phyloP scores from a whole-genome alignment of 2,888 invertebrate genomes.

The Nebria salina region DNA sequence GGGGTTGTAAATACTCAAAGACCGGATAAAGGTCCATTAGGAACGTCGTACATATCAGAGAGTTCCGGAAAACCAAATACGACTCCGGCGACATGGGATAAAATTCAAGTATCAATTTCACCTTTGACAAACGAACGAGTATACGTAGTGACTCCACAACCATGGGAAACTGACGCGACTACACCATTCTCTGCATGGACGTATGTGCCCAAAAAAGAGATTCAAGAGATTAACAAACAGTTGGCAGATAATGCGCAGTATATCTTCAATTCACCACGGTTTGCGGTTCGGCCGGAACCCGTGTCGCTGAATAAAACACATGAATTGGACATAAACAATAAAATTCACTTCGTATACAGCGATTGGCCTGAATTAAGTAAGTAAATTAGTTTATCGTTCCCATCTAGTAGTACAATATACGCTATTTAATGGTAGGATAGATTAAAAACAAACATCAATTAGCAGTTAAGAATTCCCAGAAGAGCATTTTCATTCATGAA shows the following conservation, averaged over 20 bases:
- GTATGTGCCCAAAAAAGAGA: conserved; percentile 57
- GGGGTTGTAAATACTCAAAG: conserved; percentile 45
- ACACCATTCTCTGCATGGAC: conserved; percentile 55
- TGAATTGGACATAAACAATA: conserved; percentile 30
- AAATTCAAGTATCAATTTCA: conserved; percentile 75
- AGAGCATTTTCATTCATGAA: neutral
- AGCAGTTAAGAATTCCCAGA: neutral
- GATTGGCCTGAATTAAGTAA: conserved; percentile 64
- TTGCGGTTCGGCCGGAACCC: conserved; percentile 49
- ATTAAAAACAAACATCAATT: neutral
- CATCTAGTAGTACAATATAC: neutral
- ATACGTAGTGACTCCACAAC: conserved; percentile 83
- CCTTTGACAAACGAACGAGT: conserved; percentile 83
- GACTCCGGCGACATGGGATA: conserved; percentile 70
- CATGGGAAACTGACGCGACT: conserved; percentile 62
- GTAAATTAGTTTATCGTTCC: conserved; percentile 49
- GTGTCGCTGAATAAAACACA: conserved; percentile 39
- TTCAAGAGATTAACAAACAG: conserved; percentile 61
- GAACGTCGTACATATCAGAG: conserved; percentile 63
- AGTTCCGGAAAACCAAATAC: conserved; percentile 59
- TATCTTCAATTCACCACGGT: conserved; percentile 61
- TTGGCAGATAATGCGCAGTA: conserved; percentile 57
- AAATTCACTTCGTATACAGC: conserved; percentile 56
- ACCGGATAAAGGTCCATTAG: conserved; percentile 51
- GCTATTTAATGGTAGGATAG: neutral